These are phyloP conservation scores for Nautilus pompilius DNA, from an alignment of 1,140 invertebrate genomes.

Conservation along the genomic window DNA sequence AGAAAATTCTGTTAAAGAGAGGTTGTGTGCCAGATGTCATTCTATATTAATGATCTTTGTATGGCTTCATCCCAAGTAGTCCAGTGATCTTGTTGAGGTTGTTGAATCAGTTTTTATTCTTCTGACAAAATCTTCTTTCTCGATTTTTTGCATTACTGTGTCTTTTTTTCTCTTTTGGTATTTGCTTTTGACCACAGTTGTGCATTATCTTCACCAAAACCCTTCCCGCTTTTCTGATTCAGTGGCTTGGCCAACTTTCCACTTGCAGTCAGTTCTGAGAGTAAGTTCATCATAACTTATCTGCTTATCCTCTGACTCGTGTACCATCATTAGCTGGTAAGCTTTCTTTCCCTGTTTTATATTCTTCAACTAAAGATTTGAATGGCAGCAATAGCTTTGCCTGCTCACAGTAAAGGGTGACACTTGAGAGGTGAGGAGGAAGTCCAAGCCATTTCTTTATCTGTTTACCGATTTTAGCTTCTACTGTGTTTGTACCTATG, in stretches of 20 bases:
- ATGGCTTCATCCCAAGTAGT: neutral
- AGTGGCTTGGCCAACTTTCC: neutral
- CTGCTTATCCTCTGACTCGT: neutral
- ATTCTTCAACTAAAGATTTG: neutral
- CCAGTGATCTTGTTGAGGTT: neutral
- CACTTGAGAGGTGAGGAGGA: neutral
- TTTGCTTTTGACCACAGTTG: neutral
- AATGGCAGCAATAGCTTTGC: neutral
- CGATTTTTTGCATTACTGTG: neutral
- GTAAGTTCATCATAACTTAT: neutral
- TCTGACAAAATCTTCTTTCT: neutral
- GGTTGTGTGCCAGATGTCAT: neutral
- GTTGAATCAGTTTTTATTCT: neutral
- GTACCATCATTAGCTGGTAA: neutral
- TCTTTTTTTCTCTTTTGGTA: neutral
- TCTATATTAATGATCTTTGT: neutral
- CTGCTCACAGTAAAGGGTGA: neutral
- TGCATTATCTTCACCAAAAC: neutral
- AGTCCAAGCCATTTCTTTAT: constrained; percentile 8
- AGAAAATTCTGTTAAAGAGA: neutral
- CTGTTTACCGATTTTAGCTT: constrained; percentile 4
- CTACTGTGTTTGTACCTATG: constrained; percentile 6
- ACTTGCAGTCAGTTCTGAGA: neutral
- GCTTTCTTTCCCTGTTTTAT: neutral
- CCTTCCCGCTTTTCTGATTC: neutral